phyloP scores from a whole-genome alignment of 30 jellyfish, hydroid and myxozoan species.

The Phacellophora camtschatica region DNA sequence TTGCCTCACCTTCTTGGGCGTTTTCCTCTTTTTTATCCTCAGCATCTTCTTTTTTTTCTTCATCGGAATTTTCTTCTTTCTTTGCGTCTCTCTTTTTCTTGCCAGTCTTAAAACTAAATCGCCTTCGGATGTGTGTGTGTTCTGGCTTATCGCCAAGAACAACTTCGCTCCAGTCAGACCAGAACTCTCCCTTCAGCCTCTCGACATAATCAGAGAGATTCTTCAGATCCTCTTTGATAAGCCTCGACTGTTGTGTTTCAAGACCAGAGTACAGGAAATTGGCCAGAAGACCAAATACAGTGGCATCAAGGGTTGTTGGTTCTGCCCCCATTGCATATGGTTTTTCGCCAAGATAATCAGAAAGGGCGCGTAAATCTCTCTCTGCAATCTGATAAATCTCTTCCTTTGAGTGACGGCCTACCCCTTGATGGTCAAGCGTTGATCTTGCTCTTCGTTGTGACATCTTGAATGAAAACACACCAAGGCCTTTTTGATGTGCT shows the following conservation, averaged over 20 bases:
- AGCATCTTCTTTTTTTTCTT: constrained; percentile 44
- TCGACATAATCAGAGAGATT: constrained; percentile 77
- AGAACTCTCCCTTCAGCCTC: constrained; percentile 77
- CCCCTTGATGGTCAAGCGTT: constrained; percentile 84
- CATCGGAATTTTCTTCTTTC: constrained; percentile 45
- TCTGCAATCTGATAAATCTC: constrained; percentile 88
- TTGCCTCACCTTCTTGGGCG: not conserved
- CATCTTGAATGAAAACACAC: constrained; percentile 75
- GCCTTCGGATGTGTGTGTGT: constrained; percentile 64
- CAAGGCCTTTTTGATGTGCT: constrained; percentile 72
- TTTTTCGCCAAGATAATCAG: constrained; percentile 86
- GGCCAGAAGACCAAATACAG: constrained; percentile 83
- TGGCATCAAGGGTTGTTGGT: constrained; percentile 73
- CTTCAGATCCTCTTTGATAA: constrained; percentile 60
- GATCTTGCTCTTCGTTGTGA: constrained; percentile 78
- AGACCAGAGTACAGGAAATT: constrained; percentile 63
- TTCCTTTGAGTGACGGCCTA: constrained; percentile 92
- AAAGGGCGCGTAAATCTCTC: constrained; percentile 81
- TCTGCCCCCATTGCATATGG: constrained; percentile 81
- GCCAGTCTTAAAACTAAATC: constrained; percentile 74
- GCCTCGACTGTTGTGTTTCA: constrained; percentile 63
- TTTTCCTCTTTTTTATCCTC: constrained; percentile 45
- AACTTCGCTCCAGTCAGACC: constrained; percentile 93
- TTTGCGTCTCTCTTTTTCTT: constrained; percentile 72
- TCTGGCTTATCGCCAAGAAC: constrained; percentile 90